Evolutionary conservation across 2,113 vertebrate species (phyloP).

Genomic region (Lophotis ruficrista): DNA sequence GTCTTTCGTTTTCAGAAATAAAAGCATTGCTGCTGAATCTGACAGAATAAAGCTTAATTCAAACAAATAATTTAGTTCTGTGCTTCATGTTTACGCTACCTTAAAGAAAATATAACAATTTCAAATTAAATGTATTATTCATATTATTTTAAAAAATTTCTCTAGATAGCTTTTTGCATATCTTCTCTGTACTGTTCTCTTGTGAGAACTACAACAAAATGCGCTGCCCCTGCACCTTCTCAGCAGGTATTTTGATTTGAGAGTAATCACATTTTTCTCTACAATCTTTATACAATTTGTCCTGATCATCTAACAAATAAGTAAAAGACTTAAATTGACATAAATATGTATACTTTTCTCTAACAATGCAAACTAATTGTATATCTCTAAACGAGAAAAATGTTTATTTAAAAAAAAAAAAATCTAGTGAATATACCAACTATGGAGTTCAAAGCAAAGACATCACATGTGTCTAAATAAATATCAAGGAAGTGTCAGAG

Average conservation of each 20-base stretch:
- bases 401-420: slow-evolving; percentile 37
- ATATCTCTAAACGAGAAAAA: slow-evolving; percentile 55
- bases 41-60: slow-evolving; percentile 18
- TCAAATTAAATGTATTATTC: slow-evolving; percentile 61
- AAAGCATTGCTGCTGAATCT: not conserved
- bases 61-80: not conserved
- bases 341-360: slow-evolving; percentile 41
- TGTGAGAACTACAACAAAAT: slow-evolving; percentile 36
- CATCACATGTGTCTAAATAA: slow-evolving; percentile 71
- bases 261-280: slow-evolving; percentile 54
- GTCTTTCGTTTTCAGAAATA: not conserved
- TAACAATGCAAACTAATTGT: slow-evolving; percentile 60
- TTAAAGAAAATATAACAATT: slow-evolving; percentile 33
- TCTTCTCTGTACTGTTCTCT: slow-evolving; percentile 12
- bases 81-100: not conserved
- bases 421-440: slow-evolving; percentile 57
- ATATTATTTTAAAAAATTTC: not conserved
- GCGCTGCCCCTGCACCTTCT: slow-evolving; percentile 48
- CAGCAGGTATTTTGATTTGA: slow-evolving; percentile 63
- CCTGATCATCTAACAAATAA: slow-evolving; percentile 56
- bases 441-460: slow-evolving; percentile 74
- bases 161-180: not conserved
- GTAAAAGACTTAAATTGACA: slow-evolving; percentile 63
- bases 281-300: slow-evolving; percentile 40
- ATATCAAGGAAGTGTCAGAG: slow-evolving; percentile 74